A percentile compares a stretch with the other conserved stretches of the same genome.
phyloP scores from a whole-genome alignment of 2,888 invertebrate genomes.

The Metopia argyrocephala region DNA sequence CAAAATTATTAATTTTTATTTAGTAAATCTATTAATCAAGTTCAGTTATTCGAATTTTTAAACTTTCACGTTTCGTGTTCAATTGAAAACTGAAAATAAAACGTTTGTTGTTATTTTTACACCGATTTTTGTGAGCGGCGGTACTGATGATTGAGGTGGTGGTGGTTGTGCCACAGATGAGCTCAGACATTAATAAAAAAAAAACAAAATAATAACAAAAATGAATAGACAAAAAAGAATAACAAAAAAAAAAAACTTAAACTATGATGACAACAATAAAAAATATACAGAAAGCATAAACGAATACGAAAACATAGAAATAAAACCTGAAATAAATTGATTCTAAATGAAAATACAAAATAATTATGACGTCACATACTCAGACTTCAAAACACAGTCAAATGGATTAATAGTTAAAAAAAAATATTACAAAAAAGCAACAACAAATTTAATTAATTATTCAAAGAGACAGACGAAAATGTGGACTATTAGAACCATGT shows the following conservation, averaged over 20 bases:
- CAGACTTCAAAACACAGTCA: background rate
- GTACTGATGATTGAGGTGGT: background rate
- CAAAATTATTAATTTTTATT: background rate
- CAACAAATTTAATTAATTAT: background rate
- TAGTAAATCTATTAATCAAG: conserved; percentile 40
- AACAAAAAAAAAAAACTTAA: background rate
- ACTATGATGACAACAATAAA: conserved; percentile 12
- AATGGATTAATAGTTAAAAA: background rate
- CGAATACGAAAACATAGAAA: conserved; percentile 5
- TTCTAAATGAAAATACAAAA: conserved; percentile 13
- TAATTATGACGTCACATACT: conserved; percentile 54
- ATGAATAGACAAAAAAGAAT: conserved; percentile 19
- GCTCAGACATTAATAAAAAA: conserved; percentile 47
- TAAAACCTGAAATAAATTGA: conserved; percentile 33
- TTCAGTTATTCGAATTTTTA: conserved; percentile 38
- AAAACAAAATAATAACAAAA: background rate
- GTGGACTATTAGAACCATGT: background rate
- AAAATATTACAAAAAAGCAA: background rate
- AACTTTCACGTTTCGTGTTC: conserved; percentile 72
- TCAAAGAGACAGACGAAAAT: background rate
- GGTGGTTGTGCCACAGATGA: conserved; percentile 41
- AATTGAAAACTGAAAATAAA: conserved; percentile 70
- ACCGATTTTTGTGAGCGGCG: conserved; percentile 10
- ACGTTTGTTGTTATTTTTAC: conserved; percentile 46
- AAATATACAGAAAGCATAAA: conserved; percentile 14